Conservation (phyloP, 1,140 invertebrate genomes). For the Delia radicum region DNA sequence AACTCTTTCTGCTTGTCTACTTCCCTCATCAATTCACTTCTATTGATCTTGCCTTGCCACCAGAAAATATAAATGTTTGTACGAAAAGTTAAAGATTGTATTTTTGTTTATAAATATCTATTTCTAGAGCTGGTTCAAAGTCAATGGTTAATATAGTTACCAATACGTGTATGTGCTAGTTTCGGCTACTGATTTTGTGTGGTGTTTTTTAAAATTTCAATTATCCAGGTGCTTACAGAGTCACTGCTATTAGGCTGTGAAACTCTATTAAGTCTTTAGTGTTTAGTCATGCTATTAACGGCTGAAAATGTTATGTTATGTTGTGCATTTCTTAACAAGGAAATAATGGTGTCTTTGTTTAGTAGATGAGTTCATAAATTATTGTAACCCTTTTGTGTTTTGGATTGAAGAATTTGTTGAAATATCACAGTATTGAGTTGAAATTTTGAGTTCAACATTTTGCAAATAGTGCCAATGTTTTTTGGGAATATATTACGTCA, state of each 20-base stretch:
- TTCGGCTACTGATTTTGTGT: too few species aligned
- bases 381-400: neutral
- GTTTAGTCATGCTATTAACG: neutral
- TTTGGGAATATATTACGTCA: too few species aligned
- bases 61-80: neutral
- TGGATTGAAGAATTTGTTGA: neutral
- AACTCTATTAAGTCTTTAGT: neutral
- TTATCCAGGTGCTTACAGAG: neutral
- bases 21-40: neutral
- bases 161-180: too few species aligned
- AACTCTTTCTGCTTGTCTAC: neutral
- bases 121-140: conserved; percentile 16
- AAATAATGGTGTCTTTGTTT: neutral
- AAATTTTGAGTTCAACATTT: too few species aligned
- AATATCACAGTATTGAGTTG: neutral
- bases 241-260: neutral
- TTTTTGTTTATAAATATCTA: neutral
- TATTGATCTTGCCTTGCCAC: neutral
- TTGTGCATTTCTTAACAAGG: neutral
- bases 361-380: neutral
- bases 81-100: neutral
- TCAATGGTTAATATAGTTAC: neutral
- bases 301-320: neutral
- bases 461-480: too few species aligned
- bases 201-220: neutral